These are phyloP conservation scores for Takifugu rubripes DNA, from an alignment of 2,797 vertebrate species.

Conservation along the genomic window DNA sequence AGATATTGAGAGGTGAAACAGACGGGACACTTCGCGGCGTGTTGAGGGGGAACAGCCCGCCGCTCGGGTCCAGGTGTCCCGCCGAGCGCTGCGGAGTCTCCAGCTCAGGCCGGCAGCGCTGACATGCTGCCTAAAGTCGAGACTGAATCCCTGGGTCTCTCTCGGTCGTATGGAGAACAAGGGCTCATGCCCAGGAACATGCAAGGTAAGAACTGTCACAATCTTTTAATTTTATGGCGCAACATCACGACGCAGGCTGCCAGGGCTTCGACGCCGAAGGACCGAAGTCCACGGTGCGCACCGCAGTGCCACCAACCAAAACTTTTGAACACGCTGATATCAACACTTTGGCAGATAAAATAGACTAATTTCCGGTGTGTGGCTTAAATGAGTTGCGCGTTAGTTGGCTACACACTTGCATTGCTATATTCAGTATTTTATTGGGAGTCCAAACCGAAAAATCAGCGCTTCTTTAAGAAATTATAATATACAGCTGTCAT, in stretches of 20 bases:
- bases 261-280: neutral
- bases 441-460: no score
- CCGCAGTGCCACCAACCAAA: slow-evolving; percentile 14
- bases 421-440: no score
- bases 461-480: no score
- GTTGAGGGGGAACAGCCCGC: slow-evolving; percentile 41
- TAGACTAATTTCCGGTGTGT: neutral
- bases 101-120: slow-evolving; percentile 80
- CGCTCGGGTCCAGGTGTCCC: slow-evolving; percentile 81
- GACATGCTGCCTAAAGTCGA: slow-evolving; percentile 99
- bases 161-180: slow-evolving; percentile 94
- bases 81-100: slow-evolving; percentile 76
- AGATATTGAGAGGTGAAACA: slow-evolving; percentile 19
- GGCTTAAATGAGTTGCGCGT: no score
- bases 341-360: neutral
- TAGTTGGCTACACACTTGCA: no score
- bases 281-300: neutral
- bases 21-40: slow-evolving; percentile 35
- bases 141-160: slow-evolving; percentile 91
- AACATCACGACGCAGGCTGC: neutral
- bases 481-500: no score
- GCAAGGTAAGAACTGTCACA: slow-evolving; percentile 85
- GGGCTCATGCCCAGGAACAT: slow-evolving; percentile 94
- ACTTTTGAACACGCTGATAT: slow-evolving; percentile 14
- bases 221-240: neutral